These are phyloP conservation scores for Acanthaster planci DNA, from an alignment of 35 echinoderm and acorn worm species.

Conservation along the genomic window DNA sequence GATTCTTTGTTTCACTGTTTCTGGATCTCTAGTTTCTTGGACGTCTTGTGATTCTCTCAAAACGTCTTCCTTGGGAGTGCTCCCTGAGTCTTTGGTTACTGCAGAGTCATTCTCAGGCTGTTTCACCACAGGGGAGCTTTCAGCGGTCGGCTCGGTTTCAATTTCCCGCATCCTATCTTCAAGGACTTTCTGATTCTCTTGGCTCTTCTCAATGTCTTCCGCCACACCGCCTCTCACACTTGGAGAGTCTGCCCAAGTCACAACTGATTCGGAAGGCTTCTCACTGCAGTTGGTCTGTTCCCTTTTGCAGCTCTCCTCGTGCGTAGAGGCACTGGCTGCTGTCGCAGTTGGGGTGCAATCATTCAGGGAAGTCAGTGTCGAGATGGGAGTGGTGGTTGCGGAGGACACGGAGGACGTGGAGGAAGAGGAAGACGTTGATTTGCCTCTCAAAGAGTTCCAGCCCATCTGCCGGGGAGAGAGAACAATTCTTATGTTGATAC, in stretches of 20 bases:
- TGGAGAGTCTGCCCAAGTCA: no score
- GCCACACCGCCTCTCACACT: neutral
- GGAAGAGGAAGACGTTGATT: neutral
- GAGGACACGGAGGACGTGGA: neutral
- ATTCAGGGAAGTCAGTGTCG: neutral
- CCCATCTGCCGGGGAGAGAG: slow-evolving; percentile 1
- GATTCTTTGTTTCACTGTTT: neutral
- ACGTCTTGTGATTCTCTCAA: neutral
- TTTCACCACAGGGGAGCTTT: neutral
- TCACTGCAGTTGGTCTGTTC: no score
- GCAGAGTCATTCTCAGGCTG: neutral
- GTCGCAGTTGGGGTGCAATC: neutral
- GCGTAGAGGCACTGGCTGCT: neutral
- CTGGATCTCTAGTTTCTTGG: neutral
- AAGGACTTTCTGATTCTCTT: neutral
- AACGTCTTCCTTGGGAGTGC: no score
- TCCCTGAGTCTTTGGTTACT: neutral
- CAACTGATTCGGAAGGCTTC: no score
- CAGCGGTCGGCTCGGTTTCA: neutral
- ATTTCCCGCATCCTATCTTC: neutral
- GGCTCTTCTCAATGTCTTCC: neutral
- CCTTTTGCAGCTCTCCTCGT: neutral
- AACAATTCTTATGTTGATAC: neutral
- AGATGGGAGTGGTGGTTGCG: neutral
- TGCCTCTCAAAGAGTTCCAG: neutral